These are phyloP conservation scores for Sebastes kiyomatsui DNA, from an alignment of 2,797 vertebrate genomes.

Conservation along the genomic window DNA sequence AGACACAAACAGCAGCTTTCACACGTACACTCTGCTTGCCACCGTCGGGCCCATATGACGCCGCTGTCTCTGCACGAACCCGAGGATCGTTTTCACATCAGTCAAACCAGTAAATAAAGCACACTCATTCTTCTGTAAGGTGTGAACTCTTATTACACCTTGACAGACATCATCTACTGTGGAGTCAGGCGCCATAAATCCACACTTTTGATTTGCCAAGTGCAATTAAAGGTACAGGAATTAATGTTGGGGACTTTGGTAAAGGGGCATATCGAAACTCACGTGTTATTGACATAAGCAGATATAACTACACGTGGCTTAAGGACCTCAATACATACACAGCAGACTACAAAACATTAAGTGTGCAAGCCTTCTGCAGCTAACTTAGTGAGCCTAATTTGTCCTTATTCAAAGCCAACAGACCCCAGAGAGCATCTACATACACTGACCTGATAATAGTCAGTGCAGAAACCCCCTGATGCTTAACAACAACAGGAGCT, in stretches of 20 bases:
- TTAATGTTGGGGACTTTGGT: not conserved
- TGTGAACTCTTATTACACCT: conserved; percentile 3
- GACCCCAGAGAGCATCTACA: conserved; percentile 4
- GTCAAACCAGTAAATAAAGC: conserved; percentile 24
- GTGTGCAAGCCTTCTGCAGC: not conserved
- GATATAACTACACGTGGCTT: not conserved
- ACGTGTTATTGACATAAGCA: conserved; percentile 8
- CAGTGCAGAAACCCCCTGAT: conserved; percentile 11
- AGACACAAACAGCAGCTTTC: conserved; percentile 70
- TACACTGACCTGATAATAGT: conserved; percentile 17
- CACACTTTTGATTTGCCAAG: conserved; percentile 9
- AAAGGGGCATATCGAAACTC: conserved; percentile 17
- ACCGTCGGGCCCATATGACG: conserved; percentile 16
- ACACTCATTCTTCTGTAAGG: conserved; percentile 23
- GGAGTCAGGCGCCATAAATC: conserved; percentile 9
- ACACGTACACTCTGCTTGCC: conserved; percentile 48
- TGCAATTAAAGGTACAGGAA: not conserved
- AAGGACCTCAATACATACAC: not conserved
- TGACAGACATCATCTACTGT: not conserved
- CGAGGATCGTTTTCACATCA: conserved; percentile 50
- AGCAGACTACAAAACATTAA: too few species aligned
- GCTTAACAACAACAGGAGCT: conserved; percentile 5
- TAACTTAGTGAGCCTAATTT: conserved; percentile 12
- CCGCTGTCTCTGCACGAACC: conserved; percentile 14
- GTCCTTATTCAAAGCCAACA: conserved; percentile 24